Percentiles rank a stretch among this genome's conserved stretches.
Evolutionary conservation across 1,140 invertebrate species (phyloP).

Genomic region (Danaus plexippus): DNA sequence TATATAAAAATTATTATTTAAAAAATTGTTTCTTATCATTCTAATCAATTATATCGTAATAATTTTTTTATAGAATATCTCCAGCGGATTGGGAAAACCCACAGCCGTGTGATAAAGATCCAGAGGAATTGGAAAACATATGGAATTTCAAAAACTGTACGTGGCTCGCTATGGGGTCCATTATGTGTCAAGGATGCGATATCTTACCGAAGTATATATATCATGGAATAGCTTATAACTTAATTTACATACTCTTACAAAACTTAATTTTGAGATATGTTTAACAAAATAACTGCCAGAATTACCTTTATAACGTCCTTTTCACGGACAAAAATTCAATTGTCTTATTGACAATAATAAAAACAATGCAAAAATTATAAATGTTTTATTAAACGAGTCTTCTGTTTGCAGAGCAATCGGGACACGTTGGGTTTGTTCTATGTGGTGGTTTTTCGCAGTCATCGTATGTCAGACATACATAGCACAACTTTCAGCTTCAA

Average conservation of each 20-base stretch:
- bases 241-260: background rate
- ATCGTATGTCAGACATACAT: slow-evolving; percentile 98
- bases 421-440: slow-evolving; percentile 82
- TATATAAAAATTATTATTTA: slow-evolving; percentile 1
- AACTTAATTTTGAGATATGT: no score
- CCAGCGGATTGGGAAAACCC: slow-evolving; percentile 92
- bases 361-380: no score
- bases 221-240: slow-evolving; percentile 4
- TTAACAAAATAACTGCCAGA: background rate
- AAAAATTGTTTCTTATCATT: no score
- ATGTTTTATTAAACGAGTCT: no score
- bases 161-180: slow-evolving; percentile 85
- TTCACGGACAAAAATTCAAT: background rate
- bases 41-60: no score
- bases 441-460: slow-evolving; percentile 98
- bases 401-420: slow-evolving; percentile 74
- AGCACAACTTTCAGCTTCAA: slow-evolving; percentile 94
- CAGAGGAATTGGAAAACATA: slow-evolving; percentile 84
- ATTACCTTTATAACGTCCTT: background rate
- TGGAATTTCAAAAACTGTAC: slow-evolving; percentile 83
- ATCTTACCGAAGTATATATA: slow-evolving; percentile 82
- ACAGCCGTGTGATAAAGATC: slow-evolving; percentile 86
- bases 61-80: slow-evolving; percentile 76
- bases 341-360: no score
- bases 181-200: slow-evolving; percentile 87